Percentiles rank a stretch among this genome's conserved stretches.
Evolutionary conservation across 2,797 vertebrate species (phyloP).

Genomic region (Rhinatrema bivittatum): DNA sequence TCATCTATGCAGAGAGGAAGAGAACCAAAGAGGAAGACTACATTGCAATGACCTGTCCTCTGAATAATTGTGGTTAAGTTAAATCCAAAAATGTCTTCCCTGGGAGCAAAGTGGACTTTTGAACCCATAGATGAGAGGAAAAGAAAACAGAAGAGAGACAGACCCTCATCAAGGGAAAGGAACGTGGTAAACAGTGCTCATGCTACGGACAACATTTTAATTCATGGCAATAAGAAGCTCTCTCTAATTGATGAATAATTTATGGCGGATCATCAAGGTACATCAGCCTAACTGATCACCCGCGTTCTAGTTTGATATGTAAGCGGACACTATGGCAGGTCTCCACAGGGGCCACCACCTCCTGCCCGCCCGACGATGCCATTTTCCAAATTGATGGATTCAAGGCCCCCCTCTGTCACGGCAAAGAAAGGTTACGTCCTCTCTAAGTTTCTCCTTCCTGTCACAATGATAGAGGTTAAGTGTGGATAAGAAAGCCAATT

Average conservation of each 20-base stretch:
- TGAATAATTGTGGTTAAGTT: too few relatives aligned
- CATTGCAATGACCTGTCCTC: too few relatives aligned
- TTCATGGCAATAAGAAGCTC: neutral
- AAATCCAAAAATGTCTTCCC: too few relatives aligned
- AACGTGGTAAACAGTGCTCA: conserved; percentile 2
- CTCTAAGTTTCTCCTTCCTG: conserved; percentile 7
- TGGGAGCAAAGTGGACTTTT: too few relatives aligned
- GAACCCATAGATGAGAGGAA: too few relatives aligned
- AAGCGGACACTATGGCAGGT: neutral
- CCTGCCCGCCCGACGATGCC: neutral
- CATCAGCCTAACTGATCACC: conserved; percentile 35
- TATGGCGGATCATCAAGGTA: conserved; percentile 31
- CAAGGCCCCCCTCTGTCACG: conserved; percentile 1
- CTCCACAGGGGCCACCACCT: neutral
- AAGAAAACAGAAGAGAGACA: too few relatives aligned
- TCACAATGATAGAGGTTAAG: conserved; percentile 33
- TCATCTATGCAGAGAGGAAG: too few relatives aligned
- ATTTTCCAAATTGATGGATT: conserved; percentile 8
- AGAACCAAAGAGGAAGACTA: too few relatives aligned
- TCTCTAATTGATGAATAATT: conserved; percentile 40
- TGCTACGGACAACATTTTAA: conserved; percentile 2
- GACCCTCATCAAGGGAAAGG: too few relatives aligned
- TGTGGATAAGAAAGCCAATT: conserved; percentile 40
- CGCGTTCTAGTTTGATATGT: conserved; percentile 36
- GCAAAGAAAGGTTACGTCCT: conserved; percentile 15